Base-by-base conservation (phyloP, 1,140 invertebrate species). In the Heliconius melpomene region DNA sequence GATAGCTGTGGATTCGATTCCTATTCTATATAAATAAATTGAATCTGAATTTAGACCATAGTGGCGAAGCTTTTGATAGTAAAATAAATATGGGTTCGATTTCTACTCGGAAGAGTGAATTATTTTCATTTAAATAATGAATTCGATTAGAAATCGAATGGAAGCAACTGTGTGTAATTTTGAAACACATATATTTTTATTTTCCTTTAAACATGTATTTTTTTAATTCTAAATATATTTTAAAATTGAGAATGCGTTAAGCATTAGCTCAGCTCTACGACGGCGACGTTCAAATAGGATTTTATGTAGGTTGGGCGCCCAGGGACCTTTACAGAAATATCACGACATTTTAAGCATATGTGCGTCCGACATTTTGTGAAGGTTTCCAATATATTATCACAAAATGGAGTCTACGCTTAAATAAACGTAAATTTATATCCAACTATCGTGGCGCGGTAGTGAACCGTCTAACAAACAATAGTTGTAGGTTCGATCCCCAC, bases 361-460 rank as follows among this genome's bases (percentile, higher is more conserved):
- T 82, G 80, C 78, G 79, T 79, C 77, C 82, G 84, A 85, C 86
- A 84, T 87, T 87, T 87, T 66, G 79, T 60, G 80, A 87, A 87
- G 81, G 85, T 84, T 79, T 46, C 79, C 46, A 79, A 79, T 79
- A 79, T 75, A 70, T 75, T 66, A 66, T 66, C 36, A 79, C 72
- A 75, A 75, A 75, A 79, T 79, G 60, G 54, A 26, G 5, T 66
- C 60, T 66, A 46, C 16, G 26, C 60, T 32, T n/a, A 52, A 71
- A 66, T 66, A 66, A 66, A 29, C 60, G 11, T 66, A 66, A 66
- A 66, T 66, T 66, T 13, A 23, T 23, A 66, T 66, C 26, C 23
- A 66, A 11, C 60, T 32, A 6, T 46, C 26, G 36, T 20, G 29
- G 32, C 6, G 18, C 32, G 16, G 29, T n/a, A 36, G 32, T 5